Conservation (phyloP, 1,140 invertebrate species). For the Conus ventricosus region DNA sequence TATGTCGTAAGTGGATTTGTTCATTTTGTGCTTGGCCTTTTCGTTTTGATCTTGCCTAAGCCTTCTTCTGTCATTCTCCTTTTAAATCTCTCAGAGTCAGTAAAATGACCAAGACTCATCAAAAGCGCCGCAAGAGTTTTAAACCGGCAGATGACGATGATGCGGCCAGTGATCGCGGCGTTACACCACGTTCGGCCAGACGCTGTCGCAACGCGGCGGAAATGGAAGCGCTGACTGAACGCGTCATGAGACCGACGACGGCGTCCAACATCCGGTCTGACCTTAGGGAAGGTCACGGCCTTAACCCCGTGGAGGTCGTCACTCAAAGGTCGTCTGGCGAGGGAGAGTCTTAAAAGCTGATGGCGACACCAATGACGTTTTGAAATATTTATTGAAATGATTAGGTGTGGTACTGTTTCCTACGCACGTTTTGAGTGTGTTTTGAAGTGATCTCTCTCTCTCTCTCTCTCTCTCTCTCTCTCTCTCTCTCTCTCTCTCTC, state of each 20-base stretch:
- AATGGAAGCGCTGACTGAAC: not conserved
- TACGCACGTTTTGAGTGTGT: too few species aligned
- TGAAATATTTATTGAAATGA: too few species aligned
- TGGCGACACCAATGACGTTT: too few species aligned
- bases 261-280: not conserved
- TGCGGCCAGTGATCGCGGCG: not conserved
- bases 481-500: too few species aligned
- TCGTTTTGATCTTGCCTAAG: too few species aligned
- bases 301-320: slow-evolving; percentile 19
- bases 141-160: not conserved
- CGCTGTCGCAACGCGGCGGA: not conserved
- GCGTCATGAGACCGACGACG: not conserved
- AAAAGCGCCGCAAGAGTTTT: not conserved
- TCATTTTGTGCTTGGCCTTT: too few species aligned
- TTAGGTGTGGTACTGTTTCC: too few species aligned
- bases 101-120: slow-evolving; percentile 6
- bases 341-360: too few species aligned
- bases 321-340: not conserved
- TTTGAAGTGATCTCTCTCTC: too few species aligned
- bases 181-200: not conserved
- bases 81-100: not conserved
- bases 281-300: slow-evolving; percentile 6
- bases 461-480: too few species aligned
- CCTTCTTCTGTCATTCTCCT: too few species aligned
- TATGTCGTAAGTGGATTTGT: too few species aligned